Evolutionary conservation across 2,888 invertebrate species (phyloP), one percentile per base, ranked within the genome.

Genomic region (Diploptera punctata): DNA sequence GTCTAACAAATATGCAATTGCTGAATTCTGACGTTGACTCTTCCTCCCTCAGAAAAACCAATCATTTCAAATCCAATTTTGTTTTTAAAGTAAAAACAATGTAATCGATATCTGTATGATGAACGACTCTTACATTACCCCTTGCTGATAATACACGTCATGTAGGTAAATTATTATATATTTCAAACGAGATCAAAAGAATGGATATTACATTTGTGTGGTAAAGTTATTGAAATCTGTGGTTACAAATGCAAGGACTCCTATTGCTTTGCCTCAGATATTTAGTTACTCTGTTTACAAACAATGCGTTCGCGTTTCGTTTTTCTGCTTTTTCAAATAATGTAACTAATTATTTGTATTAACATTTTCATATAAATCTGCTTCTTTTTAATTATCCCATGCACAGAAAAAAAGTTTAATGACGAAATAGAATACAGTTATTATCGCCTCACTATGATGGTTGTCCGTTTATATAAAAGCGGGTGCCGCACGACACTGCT

Each of bases 21-120:
- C 7, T 21, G 52, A 52, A 57, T 13, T 29, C 57, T 57, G 57
- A 29, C 26, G 29, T 10, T 47, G 16, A 18, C 29, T 31, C 18
- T 65, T 47, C 18, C 26, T n/a, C 65, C 65, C n/a, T 29, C 24
- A 47, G 9, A 65, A 65, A 65, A 65, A 43, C 43, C 24, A 65
- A 65, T 65, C 31, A 65, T 65, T 65, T 26, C 44, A 65, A 65
- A 65, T 44, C 65, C 65, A 65, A 65, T 65, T 65, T 65, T 26
- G 65, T 65, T 65, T 65, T 65, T 26, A 65, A 65, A 65, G 65
- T 65, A 65, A 65, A 65, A 65, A 65, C 65, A 65, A 10, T 47
- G 65, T 47, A 65, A 65, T 65, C 65, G 47, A 65, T 65, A 65
- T 24, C 16, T n/a, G 29, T 29, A 29, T 57, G 57, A 57, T 29